Conservation (phyloP, 1,140 invertebrate species). For the Trypoxylus dichotomus region DNA sequence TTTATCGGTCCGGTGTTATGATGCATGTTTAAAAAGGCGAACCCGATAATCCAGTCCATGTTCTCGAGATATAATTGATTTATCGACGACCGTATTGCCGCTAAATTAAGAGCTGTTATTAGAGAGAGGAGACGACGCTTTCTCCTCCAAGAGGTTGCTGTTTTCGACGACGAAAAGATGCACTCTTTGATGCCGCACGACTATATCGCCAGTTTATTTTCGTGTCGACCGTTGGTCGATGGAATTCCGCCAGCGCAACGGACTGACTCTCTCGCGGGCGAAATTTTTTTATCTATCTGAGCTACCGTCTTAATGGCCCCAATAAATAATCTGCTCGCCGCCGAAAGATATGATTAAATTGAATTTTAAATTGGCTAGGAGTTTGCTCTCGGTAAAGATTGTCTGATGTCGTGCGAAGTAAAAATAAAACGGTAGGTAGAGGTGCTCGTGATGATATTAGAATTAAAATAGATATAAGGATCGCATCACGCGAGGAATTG, state of each 20-base stretch:
- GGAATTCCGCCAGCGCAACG: constrained; percentile 12
- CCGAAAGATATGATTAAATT: constrained; percentile 6
- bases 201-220: background rate
- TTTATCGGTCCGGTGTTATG: constrained; percentile 7
- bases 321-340: constrained; percentile 14
- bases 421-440: too few species aligned
- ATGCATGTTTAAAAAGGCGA: constrained; percentile 10
- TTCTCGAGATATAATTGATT: constrained; percentile 8
- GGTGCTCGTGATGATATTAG: too few species aligned
- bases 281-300: background rate
- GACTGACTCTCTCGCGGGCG: background rate
- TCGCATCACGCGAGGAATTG: too few species aligned
- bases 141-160: background rate
- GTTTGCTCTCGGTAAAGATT: background rate
- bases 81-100: background rate
- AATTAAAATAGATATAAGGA: too few species aligned
- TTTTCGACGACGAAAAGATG: background rate
- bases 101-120: constrained; percentile 8
- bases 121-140: background rate
- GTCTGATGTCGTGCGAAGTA: too few species aligned
- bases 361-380: background rate
- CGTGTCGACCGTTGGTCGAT: background rate
- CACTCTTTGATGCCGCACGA: background rate
- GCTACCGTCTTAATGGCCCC: constrained; percentile 12
- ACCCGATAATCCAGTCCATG: constrained; percentile 7